These are phyloP conservation scores for Drosophila orosa DNA, from an alignment of 1,140 invertebrate genomes.

Conservation along the genomic window DNA sequence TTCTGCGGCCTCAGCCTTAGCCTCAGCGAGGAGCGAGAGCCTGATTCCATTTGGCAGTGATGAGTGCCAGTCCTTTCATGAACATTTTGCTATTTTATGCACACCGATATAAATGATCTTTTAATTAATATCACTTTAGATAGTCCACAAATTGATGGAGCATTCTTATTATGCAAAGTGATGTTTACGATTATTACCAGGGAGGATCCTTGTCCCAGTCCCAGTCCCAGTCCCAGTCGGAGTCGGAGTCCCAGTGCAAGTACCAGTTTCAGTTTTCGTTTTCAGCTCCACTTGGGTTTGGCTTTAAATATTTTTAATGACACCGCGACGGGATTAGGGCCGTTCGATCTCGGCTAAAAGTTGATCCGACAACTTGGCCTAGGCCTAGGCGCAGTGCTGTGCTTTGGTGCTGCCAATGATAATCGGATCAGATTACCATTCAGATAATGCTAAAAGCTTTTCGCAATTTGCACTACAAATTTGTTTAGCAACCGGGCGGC, in stretches of 20 bases:
- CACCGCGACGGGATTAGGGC: constrained; percentile 70
- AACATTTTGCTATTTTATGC: constrained; percentile 82
- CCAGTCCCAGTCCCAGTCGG: neutral
- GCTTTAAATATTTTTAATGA: constrained; percentile 79
- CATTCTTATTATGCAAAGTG: constrained; percentile 83
- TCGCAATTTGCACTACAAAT: constrained; percentile 80
- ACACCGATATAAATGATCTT: constrained; percentile 83
- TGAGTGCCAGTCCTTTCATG: constrained; percentile 69
- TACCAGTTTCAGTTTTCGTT: constrained; percentile 18
- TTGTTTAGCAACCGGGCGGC: constrained; percentile 44
- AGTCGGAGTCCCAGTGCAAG: neutral
- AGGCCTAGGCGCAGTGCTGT: constrained; percentile 36
- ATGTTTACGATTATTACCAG: constrained; percentile 76
- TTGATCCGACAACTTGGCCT: constrained; percentile 27
- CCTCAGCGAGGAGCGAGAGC: neutral
- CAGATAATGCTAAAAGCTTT: constrained; percentile 80
- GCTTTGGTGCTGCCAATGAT: constrained; percentile 65
- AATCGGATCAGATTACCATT: constrained; percentile 78
- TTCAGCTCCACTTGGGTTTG: constrained; percentile 29
- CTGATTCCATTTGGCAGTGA: constrained; percentile 77
- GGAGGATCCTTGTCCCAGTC: constrained; percentile 18
- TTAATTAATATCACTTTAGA: constrained; percentile 84
- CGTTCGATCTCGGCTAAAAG: constrained; percentile 16
- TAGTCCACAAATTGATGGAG: constrained; percentile 81
- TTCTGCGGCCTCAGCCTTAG: constrained; percentile 45